A percentile compares a stretch with the other conserved stretches of the same genome.
Conservation (phyloP, 2,113 vertebrate species). For the Sinocyclocheilus anophthalmus region DNA sequence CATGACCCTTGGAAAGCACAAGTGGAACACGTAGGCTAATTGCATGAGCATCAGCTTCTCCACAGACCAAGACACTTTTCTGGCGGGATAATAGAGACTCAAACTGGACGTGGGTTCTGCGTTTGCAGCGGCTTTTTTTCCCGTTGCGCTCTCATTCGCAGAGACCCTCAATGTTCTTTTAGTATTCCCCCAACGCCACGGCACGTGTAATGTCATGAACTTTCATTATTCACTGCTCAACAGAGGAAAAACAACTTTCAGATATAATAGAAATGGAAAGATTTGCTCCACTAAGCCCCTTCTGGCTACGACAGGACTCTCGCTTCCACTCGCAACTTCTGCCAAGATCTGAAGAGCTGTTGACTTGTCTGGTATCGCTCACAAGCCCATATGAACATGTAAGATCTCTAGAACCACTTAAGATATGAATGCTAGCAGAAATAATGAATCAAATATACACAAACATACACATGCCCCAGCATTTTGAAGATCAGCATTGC, state of each 20-base stretch:
- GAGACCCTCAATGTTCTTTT: slow-evolving; percentile 59
- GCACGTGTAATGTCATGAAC: slow-evolving; percentile 71
- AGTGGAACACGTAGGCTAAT: slow-evolving; percentile 71
- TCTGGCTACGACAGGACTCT: slow-evolving; percentile 50
- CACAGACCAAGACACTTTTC: slow-evolving; percentile 67
- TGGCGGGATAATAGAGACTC: slow-evolving; percentile 66
- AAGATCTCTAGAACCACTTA: slow-evolving; percentile 5
- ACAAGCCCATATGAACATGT: slow-evolving; percentile 51
- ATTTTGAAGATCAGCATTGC: background rate
- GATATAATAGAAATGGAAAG: slow-evolving; percentile 71
- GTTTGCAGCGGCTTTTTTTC: slow-evolving; percentile 60
- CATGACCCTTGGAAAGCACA: slow-evolving; percentile 70
- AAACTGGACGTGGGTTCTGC: slow-evolving; percentile 58
- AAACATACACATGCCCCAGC: background rate
- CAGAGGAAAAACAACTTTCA: slow-evolving; percentile 62
- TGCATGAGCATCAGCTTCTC: slow-evolving; percentile 73
- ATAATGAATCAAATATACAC: slow-evolving; percentile 4
- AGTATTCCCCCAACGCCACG: slow-evolving; percentile 59
- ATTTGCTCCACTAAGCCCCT: slow-evolving; percentile 61
- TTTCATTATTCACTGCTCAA: slow-evolving; percentile 65
- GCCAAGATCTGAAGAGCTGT: slow-evolving; percentile 65
- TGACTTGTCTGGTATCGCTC: slow-evolving; percentile 49
- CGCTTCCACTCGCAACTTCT: slow-evolving; percentile 57
- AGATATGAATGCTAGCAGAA: background rate
- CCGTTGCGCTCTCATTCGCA: slow-evolving; percentile 64